Conservation (phyloP, 2,113 vertebrate species). For the Leucoraja erinaceus region DNA sequence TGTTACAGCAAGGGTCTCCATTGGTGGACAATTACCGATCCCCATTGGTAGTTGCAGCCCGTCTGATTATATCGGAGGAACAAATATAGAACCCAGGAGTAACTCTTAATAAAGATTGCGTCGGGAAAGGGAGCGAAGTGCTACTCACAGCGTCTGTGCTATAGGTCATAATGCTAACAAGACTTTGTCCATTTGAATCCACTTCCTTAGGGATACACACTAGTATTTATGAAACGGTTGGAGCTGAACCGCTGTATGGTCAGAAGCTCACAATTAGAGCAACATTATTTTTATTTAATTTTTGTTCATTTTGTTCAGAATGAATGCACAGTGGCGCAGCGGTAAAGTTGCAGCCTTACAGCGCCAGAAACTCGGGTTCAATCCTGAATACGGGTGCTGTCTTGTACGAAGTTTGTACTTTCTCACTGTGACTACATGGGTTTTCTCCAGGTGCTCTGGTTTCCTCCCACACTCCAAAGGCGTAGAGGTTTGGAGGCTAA, state of each 20-base stretch:
- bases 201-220: neutral
- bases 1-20: slow-evolving; percentile 1
- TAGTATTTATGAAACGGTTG: neutral
- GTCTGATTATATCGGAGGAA: neutral
- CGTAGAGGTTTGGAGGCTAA: too few relatives aligned
- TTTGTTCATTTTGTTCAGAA: too few relatives aligned
- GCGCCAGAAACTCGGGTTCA: too few relatives aligned
- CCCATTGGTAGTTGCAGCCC: neutral
- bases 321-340: too few relatives aligned
- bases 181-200: neutral
- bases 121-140: too few relatives aligned
- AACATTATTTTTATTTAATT: neutral
- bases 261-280: neutral
- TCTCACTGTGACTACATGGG: too few relatives aligned
- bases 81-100: neutral
- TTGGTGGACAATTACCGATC: neutral
- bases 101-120: neutral
- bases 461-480: too few relatives aligned
- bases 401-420: too few relatives aligned
- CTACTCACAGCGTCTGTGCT: neutral
- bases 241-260: neutral
- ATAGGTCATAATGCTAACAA: neutral
- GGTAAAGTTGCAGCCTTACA: too few relatives aligned
- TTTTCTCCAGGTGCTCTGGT: too few relatives aligned
- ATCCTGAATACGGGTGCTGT: too few relatives aligned